Evolutionary conservation across 2,113 vertebrate genomes (phyloP).

Genomic region (Forbesichthys agassizii): DNA sequence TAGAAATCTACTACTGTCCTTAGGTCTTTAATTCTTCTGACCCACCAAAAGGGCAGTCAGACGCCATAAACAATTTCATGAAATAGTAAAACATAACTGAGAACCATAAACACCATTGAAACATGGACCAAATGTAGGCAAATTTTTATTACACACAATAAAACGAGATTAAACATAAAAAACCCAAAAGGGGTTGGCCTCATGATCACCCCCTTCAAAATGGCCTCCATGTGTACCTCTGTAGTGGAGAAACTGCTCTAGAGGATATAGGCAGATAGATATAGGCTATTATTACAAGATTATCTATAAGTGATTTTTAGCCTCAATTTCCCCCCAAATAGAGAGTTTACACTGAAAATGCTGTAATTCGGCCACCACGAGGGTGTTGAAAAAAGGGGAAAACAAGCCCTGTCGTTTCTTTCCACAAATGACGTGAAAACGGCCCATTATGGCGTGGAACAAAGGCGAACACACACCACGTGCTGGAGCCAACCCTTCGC

Average conservation of each 20-base stretch:
- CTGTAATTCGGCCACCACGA: constrained; percentile 37
- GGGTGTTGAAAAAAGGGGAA: constrained; percentile 30
- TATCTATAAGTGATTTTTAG: constrained; percentile 12
- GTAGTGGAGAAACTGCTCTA: neutral
- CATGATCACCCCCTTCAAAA: too few relatives aligned
- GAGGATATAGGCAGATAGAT: neutral
- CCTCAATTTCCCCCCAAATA: neutral
- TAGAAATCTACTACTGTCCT: too few relatives aligned
- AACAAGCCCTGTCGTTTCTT: constrained; percentile 34
- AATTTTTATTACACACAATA: neutral
- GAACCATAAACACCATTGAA: too few relatives aligned
- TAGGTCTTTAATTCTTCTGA: too few relatives aligned
- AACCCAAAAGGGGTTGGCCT: neutral
- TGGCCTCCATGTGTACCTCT: too few relatives aligned
- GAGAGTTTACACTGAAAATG: constrained; percentile 29
- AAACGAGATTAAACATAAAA: neutral
- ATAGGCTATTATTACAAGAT: neutral
- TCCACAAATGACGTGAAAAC: constrained; percentile 67
- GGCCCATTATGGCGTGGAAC: constrained; percentile 64
- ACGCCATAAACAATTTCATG: too few relatives aligned
- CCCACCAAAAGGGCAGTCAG: too few relatives aligned
- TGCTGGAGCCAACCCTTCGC: constrained; percentile 65
- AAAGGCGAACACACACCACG: constrained; percentile 62
- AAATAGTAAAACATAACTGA: too few relatives aligned
- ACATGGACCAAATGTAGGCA: too few relatives aligned